Base-by-base conservation (phyloP, 30 jellyfish, hydroid and myxozoan species). In the Cassiopea andromeda region DNA sequence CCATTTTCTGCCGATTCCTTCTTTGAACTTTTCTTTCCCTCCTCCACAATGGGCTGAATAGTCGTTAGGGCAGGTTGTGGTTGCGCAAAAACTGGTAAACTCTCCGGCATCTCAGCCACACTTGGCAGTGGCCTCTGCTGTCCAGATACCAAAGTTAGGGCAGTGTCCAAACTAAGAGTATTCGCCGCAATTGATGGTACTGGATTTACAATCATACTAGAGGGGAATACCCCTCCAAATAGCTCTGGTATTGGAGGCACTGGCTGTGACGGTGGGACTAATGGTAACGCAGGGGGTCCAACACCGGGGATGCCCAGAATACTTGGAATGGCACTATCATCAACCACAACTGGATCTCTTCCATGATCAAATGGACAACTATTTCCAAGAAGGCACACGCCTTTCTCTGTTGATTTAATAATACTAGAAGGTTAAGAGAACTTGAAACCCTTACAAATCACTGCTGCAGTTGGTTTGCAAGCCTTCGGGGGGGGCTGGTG, bases 301-400 rank as follows among this genome's bases (percentile, higher is more conserved):
- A 91, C 16, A 18, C 92, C 93, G 12, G 91, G 98, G 71, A 95
- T 80, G 15, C 93, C 77, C 27, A 95, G 76, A 71, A 93, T 89
- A 19, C 86, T 93, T n/a, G 98, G 98, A n/a, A 93, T 64, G 68
- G 83, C 88, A 19, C 58, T 76, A 73, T 94, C 98, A 82, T 94
- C 96, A 48, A 94, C 98, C 43, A 91, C 95, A 16, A 95, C 96
- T 8, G 99, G 99, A 72, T 95, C 99, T 69, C 83, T 81, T 45
- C 99, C 99, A 73, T 95, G 99, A 73, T 95, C 99, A 80, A 80
- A 95, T 14, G 97, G 98, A 68, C 99, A 95, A 77, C 93, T 87
- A 57, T 95, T 97, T 47, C 99, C 99, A 89, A 95, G 94, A 87
- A 95, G 87, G 79, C 99, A 95, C 81, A 84, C 83, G 5, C 99